phyloP scores from a whole-genome alignment of 2,888 invertebrate genomes.

The Cordilura impudica region DNA sequence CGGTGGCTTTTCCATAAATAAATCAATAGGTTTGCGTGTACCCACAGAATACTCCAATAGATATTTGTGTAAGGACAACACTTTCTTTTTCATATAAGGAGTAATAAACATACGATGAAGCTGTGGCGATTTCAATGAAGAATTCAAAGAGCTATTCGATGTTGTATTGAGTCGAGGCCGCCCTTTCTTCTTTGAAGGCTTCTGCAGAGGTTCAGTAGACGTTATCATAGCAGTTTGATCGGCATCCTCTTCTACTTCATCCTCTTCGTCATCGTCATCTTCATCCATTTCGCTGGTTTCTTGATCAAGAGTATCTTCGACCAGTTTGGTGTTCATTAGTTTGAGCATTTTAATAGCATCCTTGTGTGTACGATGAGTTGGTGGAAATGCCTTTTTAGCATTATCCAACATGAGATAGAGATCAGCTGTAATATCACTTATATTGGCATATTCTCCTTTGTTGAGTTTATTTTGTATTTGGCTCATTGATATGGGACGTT shows the following conservation, averaged over 20 bases:
- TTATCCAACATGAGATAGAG: conserved; percentile 98
- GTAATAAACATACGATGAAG: conserved; percentile 73
- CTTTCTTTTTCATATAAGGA: conserved; percentile 83
- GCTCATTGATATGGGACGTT: conserved; percentile 94
- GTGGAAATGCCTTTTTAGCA: conserved; percentile 92
- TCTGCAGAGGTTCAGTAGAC: conserved; percentile 42
- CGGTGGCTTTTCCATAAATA: conserved; percentile 98
- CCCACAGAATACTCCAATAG: conserved; percentile 85
- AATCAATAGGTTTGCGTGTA: conserved; percentile 90
- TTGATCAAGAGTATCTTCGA: conserved; percentile 75
- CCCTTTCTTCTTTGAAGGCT: conserved; percentile 73
- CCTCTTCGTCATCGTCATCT: conserved; percentile 65
- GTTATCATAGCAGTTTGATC: conserved; percentile 48
- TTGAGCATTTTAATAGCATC: conserved; percentile 91
- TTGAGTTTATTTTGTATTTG: conserved; percentile 93
- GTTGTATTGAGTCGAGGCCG: conserved; percentile 71
- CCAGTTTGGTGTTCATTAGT: conserved; percentile 88
- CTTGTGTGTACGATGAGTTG: conserved; percentile 89
- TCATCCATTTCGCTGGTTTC: conserved; percentile 72
- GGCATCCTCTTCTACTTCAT: conserved; percentile 47
- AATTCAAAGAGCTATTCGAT: conserved; percentile 65
- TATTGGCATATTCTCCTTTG: conserved; percentile 88
- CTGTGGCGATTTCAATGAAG: conserved; percentile 68
- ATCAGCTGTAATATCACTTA: conserved; percentile 94
- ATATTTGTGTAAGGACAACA: conserved; percentile 88